phyloP scores from a whole-genome alignment of 2,113 vertebrate species.

The Syrmaticus mikado region DNA sequence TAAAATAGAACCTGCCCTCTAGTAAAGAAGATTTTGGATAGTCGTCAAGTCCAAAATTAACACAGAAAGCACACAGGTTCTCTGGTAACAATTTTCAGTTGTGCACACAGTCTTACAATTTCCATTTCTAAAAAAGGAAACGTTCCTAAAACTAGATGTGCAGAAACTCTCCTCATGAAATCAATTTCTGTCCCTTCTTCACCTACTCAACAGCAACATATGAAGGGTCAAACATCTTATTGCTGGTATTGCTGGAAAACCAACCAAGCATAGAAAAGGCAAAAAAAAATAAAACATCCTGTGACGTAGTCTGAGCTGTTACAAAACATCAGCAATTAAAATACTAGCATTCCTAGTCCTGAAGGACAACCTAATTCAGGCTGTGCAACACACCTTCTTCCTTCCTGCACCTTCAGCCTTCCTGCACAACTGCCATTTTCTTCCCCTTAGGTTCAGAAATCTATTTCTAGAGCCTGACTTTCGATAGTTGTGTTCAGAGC shows the following conservation, averaged over 20 bases:
- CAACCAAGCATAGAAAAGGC: neutral
- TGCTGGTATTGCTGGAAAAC: neutral
- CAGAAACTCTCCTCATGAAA: neutral
- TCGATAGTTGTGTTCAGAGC: neutral
- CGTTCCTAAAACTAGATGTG: neutral
- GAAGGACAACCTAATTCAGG: neutral
- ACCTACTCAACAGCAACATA: neutral
- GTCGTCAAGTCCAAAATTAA: neutral
- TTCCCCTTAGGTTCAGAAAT: neutral
- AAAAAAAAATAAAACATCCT: neutral
- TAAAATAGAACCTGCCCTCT: neutral
- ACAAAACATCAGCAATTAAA: no score
- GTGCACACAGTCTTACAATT: neutral
- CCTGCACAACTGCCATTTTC: neutral
- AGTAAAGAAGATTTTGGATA: neutral
- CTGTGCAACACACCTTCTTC: neutral
- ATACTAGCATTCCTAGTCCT: neutral
- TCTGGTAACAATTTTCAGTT: neutral
- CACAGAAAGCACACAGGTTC: neutral
- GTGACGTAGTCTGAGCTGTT: neutral
- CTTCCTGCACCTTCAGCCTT: neutral
- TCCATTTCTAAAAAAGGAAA: neutral
- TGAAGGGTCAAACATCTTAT: neutral
- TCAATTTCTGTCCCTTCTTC: neutral
- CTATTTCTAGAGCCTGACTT: neutral